phyloP scores from a whole-genome alignment of 2,113 vertebrate genomes.

The Rissa tridactyla region DNA sequence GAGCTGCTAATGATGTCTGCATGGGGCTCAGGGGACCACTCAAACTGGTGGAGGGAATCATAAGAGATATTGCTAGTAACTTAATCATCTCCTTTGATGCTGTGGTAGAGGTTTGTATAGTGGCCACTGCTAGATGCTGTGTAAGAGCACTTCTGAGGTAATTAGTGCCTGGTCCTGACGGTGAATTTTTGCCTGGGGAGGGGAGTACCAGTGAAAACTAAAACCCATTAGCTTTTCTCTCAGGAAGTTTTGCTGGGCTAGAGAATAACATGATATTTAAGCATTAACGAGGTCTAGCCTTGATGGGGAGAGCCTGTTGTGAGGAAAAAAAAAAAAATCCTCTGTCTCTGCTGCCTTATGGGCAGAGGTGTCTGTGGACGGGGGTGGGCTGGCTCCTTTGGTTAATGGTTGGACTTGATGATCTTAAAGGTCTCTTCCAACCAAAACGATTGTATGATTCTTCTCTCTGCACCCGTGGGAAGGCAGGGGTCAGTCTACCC shows the following conservation, averaged over 20 bases:
- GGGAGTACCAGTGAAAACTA: not conserved
- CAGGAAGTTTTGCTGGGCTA: slow-evolving; percentile 1
- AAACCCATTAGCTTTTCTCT: slow-evolving; percentile 32
- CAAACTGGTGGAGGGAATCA: slow-evolving; percentile 49
- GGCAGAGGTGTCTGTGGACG: not conserved
- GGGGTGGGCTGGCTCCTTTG: not conserved
- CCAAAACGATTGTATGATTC: not conserved
- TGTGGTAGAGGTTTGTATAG: not conserved
- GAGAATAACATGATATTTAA: not conserved
- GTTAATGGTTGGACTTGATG: not conserved
- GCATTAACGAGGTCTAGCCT: not conserved
- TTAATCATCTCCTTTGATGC: slow-evolving; percentile 48
- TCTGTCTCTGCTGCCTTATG: rapidly evolving
- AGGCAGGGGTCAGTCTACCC: not conserved
- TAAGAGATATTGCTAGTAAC: slow-evolving; percentile 51
- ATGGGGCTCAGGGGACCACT: slow-evolving; percentile 43
- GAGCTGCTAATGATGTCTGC: slow-evolving; percentile 65
- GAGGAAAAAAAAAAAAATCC: not conserved
- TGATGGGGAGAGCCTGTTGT: not conserved
- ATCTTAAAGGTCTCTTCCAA: not conserved
- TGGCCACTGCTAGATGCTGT: not conserved
- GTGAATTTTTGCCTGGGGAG: not conserved
- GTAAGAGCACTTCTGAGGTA: slow-evolving; percentile 13
- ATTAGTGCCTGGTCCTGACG: slow-evolving; percentile 28
- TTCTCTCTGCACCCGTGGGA: not conserved